Conservation (phyloP, 64 coral and sea anemone species). For the Cladopsammia gracilis region DNA sequence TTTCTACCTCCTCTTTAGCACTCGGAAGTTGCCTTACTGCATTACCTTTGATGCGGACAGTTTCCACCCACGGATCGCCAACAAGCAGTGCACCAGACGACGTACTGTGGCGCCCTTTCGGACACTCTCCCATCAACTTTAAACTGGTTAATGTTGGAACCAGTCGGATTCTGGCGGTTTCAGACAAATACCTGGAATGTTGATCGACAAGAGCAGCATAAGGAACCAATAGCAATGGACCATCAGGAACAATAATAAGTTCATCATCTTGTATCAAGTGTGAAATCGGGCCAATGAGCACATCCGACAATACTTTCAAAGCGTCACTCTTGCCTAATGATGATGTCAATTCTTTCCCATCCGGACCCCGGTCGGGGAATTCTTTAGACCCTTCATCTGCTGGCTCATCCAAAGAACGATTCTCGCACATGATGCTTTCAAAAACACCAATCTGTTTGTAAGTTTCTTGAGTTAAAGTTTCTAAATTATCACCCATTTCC, state of each 20-base stretch:
- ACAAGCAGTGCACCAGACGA: too few species aligned
- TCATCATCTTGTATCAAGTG: not conserved
- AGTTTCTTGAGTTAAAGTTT: not conserved
- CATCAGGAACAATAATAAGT: not conserved
- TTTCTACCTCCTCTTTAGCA: too few species aligned
- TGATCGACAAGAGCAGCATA: not conserved
- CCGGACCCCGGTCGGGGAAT: not conserved
- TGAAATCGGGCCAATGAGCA: not conserved
- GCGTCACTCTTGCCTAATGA: not conserved
- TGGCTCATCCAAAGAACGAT: not conserved
- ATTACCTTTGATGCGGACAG: not conserved
- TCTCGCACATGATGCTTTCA: not conserved
- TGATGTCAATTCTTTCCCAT: not conserved
- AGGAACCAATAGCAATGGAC: not conserved
- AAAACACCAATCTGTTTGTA: not conserved
- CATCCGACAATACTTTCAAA: not conserved
- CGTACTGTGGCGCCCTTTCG: not conserved
- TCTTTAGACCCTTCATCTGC: not conserved
- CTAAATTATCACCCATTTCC: not conserved
- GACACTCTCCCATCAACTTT: not conserved
- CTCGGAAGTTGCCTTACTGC: not conserved
- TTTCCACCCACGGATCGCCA: not conserved
- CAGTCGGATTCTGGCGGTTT: not conserved
- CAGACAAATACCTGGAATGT: not conserved
- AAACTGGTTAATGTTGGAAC: too few species aligned